Evolutionary conservation across 2,888 invertebrate species (phyloP), one percentile per base, ranked within the genome.

Genomic region (Trisateles emortualis): DNA sequence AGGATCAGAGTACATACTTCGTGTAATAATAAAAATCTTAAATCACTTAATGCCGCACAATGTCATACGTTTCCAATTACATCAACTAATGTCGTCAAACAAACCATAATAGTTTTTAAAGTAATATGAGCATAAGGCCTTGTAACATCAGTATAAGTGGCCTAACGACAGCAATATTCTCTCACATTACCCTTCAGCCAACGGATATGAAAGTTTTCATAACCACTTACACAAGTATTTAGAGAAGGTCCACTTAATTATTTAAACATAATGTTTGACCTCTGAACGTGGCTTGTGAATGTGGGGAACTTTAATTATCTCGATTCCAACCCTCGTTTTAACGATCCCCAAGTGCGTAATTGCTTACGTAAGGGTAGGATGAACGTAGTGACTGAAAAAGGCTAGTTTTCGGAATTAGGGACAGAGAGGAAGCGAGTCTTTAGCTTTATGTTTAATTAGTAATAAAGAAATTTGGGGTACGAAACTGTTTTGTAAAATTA

Each of bases 221-320:
- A 70, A 68, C 72, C 64, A 66, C 66, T 64, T 64, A 64, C 46
- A 45, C 54, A 52, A 58, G 61, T 70, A 72, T 71, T 69, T 65
- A 71, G 63, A 51, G 52, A 59, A 60, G 60, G 46, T 59, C 48
- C 54, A 46, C 65, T 66, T 70, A 70, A 70, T 70, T 71, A 71
- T 77, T 76, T 73, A 71, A 77, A 68, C 66, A 59, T 68, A 68
- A 68, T 65, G 64, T 75, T 74, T 76, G 76, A 74, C 75, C 79
- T 61, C 64, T 53, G 70, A 68, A 67, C 62, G 65, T 51, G 60
- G 65, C 52, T 69, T 64, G 59, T 65, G 63, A 74, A 72, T 75
- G 74, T 70, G 70, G 72, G 72, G 58, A 66, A 78, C 75, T 81
- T 82, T 83, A 80, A 83, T 81, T 83, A 83, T 80, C 72, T 72